Conservation (phyloP, 2,113 vertebrate species). For the Silurus glanis region DNA sequence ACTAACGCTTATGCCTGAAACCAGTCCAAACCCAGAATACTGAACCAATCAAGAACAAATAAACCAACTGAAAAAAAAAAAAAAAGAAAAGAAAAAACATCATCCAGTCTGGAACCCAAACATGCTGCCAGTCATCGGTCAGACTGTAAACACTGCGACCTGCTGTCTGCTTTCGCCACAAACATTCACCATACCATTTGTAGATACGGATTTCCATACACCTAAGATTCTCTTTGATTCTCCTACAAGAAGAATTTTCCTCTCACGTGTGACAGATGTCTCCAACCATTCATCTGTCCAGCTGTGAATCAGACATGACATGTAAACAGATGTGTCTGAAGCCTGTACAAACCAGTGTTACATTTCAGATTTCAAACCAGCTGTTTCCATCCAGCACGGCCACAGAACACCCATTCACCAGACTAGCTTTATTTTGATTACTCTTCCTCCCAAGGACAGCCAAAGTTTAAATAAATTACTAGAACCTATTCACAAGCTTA, state of each 20-base stretch:
- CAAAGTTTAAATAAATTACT: neutral
- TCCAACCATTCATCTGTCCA: constrained; percentile 42
- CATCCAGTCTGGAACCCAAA: constrained; percentile 5
- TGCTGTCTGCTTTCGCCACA: neutral
- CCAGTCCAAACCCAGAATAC: neutral
- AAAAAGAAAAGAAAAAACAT: neutral
- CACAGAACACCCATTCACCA: neutral
- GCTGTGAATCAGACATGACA: constrained; percentile 47
- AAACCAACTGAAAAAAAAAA: constrained; percentile 12
- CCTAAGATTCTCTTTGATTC: neutral
- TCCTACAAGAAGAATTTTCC: neutral
- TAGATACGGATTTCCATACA: neutral
- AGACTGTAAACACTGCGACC: constrained; percentile 11
- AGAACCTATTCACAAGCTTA: neutral
- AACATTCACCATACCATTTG: neutral
- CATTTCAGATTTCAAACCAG: constrained; percentile 49
- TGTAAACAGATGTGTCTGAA: constrained; percentile 46
- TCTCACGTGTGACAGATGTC: constrained; percentile 16
- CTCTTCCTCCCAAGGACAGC: neutral
- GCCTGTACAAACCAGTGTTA: constrained; percentile 26
- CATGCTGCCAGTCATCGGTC: neutral
- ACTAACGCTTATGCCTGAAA: constrained; percentile 1
- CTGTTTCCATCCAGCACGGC: neutral
- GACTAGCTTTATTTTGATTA: neutral
- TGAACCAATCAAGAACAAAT: neutral